Evolutionary conservation across 2,888 invertebrate species (phyloP).

Genomic region (Empis livida): DNA sequence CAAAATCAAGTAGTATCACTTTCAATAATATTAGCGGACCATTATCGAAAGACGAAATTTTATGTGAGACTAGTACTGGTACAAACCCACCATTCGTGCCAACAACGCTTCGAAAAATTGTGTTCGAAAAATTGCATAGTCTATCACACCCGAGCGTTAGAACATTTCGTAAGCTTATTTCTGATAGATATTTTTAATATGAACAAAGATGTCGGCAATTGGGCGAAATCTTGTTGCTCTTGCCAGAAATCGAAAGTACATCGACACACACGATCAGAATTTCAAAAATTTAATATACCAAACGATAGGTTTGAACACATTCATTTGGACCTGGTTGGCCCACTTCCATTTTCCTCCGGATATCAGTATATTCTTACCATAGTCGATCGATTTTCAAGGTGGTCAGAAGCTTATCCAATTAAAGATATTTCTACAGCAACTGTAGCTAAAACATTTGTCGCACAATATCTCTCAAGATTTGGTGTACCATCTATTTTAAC

Average conservation of each 20-base stretch:
- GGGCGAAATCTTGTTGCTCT: neutral
- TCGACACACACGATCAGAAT: constrained; percentile 2
- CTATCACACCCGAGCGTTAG: constrained; percentile 2
- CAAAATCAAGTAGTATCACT: neutral
- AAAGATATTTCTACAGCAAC: constrained; percentile 1
- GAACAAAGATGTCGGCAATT: constrained; percentile 1
- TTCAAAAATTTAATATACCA: constrained; percentile 1
- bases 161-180: constrained; percentile 1
- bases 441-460: constrained; percentile 2
- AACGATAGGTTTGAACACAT: constrained; percentile 10
- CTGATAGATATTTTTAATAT: constrained; percentile 2
- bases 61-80: constrained; percentile 2
- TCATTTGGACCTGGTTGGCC: constrained; percentile 25
- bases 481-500: constrained; percentile 1
- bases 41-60: neutral
- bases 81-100: constrained; percentile 2
- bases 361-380: constrained; percentile 5
- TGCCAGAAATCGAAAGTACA: constrained; percentile 4
- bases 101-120: neutral
- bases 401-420: constrained; percentile 5
- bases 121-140: constrained; percentile 3
- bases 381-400: constrained; percentile 6
- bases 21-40: neutral
- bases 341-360: constrained; percentile 16
- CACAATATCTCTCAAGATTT: constrained; percentile 2